A percentile compares a stretch with the other conserved stretches of the same genome.
These are phyloP conservation scores for Styela clava DNA, from an alignment of 23 tunicate genomes.

Conservation along the genomic window DNA sequence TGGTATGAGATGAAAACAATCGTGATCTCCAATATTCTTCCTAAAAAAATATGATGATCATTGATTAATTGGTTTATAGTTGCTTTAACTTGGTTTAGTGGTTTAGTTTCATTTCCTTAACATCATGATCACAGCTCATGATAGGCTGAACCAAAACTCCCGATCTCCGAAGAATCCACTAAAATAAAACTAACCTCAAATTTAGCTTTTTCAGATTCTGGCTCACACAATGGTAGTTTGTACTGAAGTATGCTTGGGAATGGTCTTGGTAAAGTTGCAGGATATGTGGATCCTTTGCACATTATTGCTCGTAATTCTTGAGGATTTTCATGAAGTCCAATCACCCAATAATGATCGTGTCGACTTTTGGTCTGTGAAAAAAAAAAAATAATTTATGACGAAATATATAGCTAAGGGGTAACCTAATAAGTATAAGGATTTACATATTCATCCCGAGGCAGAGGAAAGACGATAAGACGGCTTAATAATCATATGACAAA, in stretches of 20 bases:
- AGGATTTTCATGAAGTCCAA: slow-evolving; percentile 80
- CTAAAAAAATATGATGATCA: slow-evolving; percentile 25
- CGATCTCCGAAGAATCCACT: no score
- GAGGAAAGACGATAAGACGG: no score
- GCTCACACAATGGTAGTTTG: slow-evolving; percentile 63
- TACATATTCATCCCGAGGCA: no score
- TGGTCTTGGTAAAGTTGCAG: slow-evolving; percentile 79
- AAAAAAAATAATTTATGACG: background rate
- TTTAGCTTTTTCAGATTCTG: slow-evolving; percentile 66
- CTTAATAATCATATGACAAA: no score
- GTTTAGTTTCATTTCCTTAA: no score
- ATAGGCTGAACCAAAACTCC: no score
- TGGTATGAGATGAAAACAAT: slow-evolving; percentile 41
- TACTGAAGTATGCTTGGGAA: slow-evolving; percentile 36
- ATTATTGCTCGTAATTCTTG: slow-evolving; percentile 69
- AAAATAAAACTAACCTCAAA: slow-evolving; percentile 65
- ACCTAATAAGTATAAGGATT: no score
- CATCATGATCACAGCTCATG: no score
- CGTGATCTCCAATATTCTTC: slow-evolving; percentile 86
- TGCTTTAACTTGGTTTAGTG: no score
- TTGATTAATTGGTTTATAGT: background rate
- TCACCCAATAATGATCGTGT: slow-evolving; percentile 83
- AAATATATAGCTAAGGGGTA: no score
- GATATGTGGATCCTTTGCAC: slow-evolving; percentile 78
- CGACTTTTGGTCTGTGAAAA: slow-evolving; percentile 67